A percentile compares a stretch with the other conserved stretches of the same genome.
Conservation (phyloP, 1,140 invertebrate species). For the Grapholita molesta region DNA sequence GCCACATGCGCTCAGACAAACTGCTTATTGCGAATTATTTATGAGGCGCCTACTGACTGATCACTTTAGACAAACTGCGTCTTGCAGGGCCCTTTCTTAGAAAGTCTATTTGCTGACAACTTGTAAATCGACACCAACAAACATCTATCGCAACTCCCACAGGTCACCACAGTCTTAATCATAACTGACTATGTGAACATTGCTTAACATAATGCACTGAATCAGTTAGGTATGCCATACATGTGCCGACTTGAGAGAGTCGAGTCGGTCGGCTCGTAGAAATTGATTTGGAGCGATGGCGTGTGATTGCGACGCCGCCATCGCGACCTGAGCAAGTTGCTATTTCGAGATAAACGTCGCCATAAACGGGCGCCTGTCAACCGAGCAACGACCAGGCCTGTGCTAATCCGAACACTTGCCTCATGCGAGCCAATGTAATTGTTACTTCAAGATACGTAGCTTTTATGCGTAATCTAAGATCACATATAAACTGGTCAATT, state of each 20-base stretch:
- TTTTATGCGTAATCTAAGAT: neutral
- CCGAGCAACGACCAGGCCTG: slow-evolving; percentile 32
- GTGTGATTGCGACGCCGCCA: slow-evolving; percentile 60
- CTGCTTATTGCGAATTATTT: slow-evolving; percentile 44
- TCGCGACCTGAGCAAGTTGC: slow-evolving; percentile 65
- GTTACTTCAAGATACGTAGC: neutral
- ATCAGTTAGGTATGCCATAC: slow-evolving; percentile 13
- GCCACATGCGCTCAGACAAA: slow-evolving; percentile 29
- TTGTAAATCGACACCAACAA: neutral
- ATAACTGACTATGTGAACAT: neutral
- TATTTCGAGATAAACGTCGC: slow-evolving; percentile 73
- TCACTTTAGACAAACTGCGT: slow-evolving; percentile 26
- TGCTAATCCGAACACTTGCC: neutral
- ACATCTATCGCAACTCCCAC: slow-evolving; percentile 8
- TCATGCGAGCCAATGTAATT: neutral
- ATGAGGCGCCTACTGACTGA: slow-evolving; percentile 37
- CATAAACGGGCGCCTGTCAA: slow-evolving; percentile 61
- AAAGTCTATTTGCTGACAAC: slow-evolving; percentile 5
- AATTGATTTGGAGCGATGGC: slow-evolving; percentile 60
- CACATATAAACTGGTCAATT: neutral
- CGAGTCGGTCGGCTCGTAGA: slow-evolving; percentile 28
- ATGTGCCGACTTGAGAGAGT: slow-evolving; percentile 19
- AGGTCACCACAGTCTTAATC: neutral
- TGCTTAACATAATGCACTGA: slow-evolving; percentile 7
- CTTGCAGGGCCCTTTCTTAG: slow-evolving; percentile 22